Base-by-base conservation (phyloP, 2,888 invertebrate species). In the Trimorus sp. region DNA sequence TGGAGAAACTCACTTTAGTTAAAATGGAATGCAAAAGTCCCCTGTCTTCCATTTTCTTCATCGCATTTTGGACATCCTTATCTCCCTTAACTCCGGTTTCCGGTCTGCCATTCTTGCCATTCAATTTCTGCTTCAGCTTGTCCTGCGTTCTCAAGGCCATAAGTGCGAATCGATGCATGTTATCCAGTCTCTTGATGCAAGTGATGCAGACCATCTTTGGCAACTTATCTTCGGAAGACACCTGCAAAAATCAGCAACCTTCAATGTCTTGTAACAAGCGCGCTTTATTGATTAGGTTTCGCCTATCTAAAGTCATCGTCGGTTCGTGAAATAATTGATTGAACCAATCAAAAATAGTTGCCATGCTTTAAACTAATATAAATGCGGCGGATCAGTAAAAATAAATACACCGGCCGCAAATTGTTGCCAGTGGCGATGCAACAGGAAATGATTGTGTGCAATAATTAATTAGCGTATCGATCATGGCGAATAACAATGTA, bases 201-300 rank as follows among this genome's bases (percentile, higher is more conserved):
- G 93, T 92, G 70, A 93, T 92, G 88, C 95, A 95, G 85, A 95
- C 94, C 92, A 94, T 94, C 92, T 95, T 95, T 7, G 95, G 94
- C 83, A 95, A 92, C 86, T 93, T 94, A 88, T 95, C 95, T 89
- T 95, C 94, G 86, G 93, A 92, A 66, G 94, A 93, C 76, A 95
- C 93, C 95, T 95, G 59, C 0, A 73, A 68, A 63, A 42, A 12
- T 45, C 12, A 15, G 49, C 11, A 15, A 60, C 15, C 12, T 15
- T 40, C 7, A 26, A 26, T 26, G 26, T 4, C 26, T 26, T 26
- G 26, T 26, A 26, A 26, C 26, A 26, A 4, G 26, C 26, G 26
- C 26, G 26, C 26, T 26, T 1, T 26, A 26, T 26, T 26, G 26
- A 26, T 26, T 26, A 26, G 26, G 7, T 8, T 40, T 40, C 40